Evolutionary conservation across 1,140 invertebrate genomes (phyloP).

Genomic region (Meloidogyne exigua): DNA sequence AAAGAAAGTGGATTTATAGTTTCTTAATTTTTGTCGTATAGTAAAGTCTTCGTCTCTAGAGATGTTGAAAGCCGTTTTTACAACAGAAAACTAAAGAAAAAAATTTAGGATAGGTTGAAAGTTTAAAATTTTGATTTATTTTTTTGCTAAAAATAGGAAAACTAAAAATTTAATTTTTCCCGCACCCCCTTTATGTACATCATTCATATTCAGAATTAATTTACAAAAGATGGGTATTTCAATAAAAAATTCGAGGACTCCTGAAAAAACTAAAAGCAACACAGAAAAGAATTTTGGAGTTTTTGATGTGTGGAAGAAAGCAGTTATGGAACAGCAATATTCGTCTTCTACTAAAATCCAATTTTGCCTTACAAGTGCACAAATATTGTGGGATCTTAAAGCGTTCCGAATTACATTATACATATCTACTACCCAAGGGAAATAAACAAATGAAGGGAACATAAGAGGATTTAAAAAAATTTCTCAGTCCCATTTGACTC

Average conservation of each 20-base stretch:
- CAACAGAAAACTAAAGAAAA: no score
- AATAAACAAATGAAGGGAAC: background rate
- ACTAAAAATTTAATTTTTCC: no score
- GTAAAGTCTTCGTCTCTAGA: no score
- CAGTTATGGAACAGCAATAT: slow-evolving; percentile 1
- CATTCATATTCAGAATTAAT: no score
- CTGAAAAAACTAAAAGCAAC: background rate
- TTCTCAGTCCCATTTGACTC: background rate
- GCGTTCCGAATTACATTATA: slow-evolving; percentile 9
- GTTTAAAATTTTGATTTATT: no score
- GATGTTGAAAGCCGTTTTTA: no score
- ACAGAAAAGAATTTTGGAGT: background rate
- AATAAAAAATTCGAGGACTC: background rate
- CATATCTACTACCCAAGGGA: background rate
- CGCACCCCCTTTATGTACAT: no score
- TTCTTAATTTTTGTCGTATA: no score
- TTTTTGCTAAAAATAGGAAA: no score
- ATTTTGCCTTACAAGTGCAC: background rate
- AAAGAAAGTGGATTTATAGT: no score
- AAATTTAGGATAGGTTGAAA: no score
- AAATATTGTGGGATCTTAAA: background rate
- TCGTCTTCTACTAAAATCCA: background rate
- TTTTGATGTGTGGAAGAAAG: background rate
- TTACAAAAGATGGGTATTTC: background rate
- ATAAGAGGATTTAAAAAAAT: no score